Conservation (phyloP, 2,888 invertebrate genomes). For the Cylloceria caligata region DNA sequence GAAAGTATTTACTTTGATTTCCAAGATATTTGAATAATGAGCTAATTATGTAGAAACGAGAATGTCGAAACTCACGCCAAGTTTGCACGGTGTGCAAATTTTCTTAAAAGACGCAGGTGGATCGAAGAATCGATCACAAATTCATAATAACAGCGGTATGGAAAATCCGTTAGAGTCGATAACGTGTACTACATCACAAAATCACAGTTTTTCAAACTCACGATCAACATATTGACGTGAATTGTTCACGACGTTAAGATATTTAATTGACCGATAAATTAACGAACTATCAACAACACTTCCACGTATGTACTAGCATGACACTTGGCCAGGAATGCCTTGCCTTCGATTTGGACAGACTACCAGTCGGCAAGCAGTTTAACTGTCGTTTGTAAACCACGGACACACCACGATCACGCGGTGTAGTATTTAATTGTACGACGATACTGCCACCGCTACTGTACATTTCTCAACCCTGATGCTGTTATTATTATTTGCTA, state of each 20-base stretch:
- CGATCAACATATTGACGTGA: conserved; percentile 38
- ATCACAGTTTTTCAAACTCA: background rate
- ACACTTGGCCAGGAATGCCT: conserved; percentile 52
- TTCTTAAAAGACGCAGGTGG: conserved; percentile 21
- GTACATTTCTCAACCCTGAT: conserved; percentile 5
- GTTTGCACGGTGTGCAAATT: conserved; percentile 20
- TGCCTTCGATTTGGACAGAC: conserved; percentile 43
- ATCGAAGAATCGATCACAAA: conserved; percentile 49
- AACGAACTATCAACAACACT: conserved; percentile 51
- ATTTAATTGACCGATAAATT: conserved; percentile 24
- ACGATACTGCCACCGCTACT: conserved; percentile 45
- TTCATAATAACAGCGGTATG: conserved; percentile 41
- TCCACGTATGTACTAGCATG: conserved; percentile 58
- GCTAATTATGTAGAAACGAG: background rate
- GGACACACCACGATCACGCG: conserved; percentile 48
- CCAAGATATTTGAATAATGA: background rate
- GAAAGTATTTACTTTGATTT: background rate
- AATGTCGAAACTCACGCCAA: conserved; percentile 29
- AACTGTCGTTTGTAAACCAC: conserved; percentile 55
- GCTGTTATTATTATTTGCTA: background rate
- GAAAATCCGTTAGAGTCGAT: conserved; percentile 50
- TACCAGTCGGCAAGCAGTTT: conserved; percentile 51
- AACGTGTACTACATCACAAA: conserved; percentile 16
- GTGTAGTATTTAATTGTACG: conserved; percentile 15
- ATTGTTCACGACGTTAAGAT: conserved; percentile 10